Percentiles rank a stretch among this genome's conserved stretches.
Evolutionary conservation across 2,888 invertebrate species (phyloP).

Genomic region (Athalia circularis): DNA sequence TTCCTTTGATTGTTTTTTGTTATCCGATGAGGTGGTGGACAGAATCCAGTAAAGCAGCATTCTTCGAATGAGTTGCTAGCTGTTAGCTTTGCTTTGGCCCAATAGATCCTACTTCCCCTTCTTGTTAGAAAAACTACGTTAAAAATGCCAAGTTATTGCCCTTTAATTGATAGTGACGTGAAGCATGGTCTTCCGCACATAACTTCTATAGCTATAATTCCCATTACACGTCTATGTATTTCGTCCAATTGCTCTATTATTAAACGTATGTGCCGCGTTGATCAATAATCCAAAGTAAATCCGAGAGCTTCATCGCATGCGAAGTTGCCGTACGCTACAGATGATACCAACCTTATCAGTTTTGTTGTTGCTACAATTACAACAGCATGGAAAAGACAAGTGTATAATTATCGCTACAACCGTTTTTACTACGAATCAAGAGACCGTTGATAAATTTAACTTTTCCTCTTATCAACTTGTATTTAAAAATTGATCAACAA

Average conservation of each 20-base stretch:
- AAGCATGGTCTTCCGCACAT: neutral
- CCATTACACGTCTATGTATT: conserved; percentile 20
- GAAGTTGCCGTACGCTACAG: conserved; percentile 11
- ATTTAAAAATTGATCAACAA: neutral
- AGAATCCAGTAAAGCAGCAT: conserved; percentile 32
- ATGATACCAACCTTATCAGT: conserved; percentile 16
- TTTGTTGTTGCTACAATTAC: conserved; percentile 15
- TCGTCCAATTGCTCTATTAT: conserved; percentile 34
- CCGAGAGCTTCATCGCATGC: conserved; percentile 1
- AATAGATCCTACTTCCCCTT: too few relatives aligned
- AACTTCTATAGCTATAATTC: conserved; percentile 22
- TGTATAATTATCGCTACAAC: neutral
- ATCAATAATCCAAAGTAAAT: conserved; percentile 43
- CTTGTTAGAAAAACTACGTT: neutral
- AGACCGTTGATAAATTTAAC: neutral
- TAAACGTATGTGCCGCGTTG: conserved; percentile 35
- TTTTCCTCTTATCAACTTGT: neutral
- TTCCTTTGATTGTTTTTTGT: conserved; percentile 49
- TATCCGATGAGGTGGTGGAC: conserved; percentile 17
- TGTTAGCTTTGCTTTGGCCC: too few relatives aligned
- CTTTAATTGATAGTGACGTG: conserved; percentile 1
- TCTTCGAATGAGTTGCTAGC: conserved; percentile 1
- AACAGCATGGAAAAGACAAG: neutral
- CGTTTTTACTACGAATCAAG: neutral
- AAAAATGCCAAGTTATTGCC: neutral